Percentiles rank a stretch among this genome's conserved stretches.
These are phyloP conservation scores for Hedya salicella DNA, from an alignment of 2,888 invertebrate genomes.

Conservation along the genomic window DNA sequence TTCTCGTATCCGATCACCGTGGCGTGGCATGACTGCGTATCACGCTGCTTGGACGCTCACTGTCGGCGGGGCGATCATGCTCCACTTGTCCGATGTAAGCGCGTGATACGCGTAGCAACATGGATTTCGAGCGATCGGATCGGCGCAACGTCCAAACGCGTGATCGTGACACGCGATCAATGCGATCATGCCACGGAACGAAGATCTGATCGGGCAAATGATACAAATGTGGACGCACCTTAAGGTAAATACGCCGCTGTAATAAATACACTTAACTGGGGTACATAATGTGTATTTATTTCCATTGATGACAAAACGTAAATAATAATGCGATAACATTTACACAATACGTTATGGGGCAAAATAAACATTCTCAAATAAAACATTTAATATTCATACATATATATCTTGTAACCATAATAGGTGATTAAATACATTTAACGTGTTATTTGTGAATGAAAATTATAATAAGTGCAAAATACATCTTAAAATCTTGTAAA, in stretches of 20 bases:
- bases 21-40: no score
- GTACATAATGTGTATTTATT: conserved; percentile 26
- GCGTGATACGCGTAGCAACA: no score
- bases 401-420: conserved; percentile 13
- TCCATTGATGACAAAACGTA: conserved; percentile 28
- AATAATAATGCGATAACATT: conserved; percentile 20
- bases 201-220: no score
- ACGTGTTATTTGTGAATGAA: background rate
- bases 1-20: no score
- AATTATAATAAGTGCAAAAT: conserved; percentile 8
- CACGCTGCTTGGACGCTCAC: no score
- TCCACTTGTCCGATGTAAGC: no score
- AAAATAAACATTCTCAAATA: background rate
- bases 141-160: no score
- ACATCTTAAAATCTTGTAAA: conserved; percentile 1
- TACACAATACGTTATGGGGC: conserved; percentile 16
- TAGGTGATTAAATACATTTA: background rate
- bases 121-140: no score
- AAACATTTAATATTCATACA: conserved; percentile 3
- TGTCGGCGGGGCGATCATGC: no score
- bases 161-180: no score
- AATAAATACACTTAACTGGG: conserved; percentile 8
- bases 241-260: background rate
- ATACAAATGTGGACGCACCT: no score
- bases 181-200: no score